A percentile compares a stretch with the other conserved stretches of the same genome.
These are phyloP conservation scores for Epistrophe grossulariae DNA, from an alignment of 2,888 invertebrate species.

Conservation along the genomic window DNA sequence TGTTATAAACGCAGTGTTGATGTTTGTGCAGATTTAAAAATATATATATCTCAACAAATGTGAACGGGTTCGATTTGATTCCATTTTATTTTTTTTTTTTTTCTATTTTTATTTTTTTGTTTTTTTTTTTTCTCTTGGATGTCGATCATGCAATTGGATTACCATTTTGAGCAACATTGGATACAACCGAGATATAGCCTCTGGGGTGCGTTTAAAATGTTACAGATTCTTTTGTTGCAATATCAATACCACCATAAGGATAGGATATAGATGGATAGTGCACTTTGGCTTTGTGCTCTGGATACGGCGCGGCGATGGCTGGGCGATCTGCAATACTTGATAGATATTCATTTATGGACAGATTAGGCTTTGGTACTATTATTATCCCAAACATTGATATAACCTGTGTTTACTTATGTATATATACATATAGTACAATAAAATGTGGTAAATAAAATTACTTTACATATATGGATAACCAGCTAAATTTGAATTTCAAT, in stretches of 20 bases:
- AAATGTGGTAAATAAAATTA: slow-evolving; percentile 32
- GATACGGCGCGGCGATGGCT: slow-evolving; percentile 5
- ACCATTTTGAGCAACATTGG: slow-evolving; percentile 70
- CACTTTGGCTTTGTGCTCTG: slow-evolving; percentile 27
- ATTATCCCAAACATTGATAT: slow-evolving; percentile 44
- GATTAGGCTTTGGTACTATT: slow-evolving; percentile 61
- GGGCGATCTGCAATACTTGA: slow-evolving; percentile 48
- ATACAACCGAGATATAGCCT: slow-evolving; percentile 50
- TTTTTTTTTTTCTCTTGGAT: slow-evolving; percentile 41
- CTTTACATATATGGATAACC: slow-evolving; percentile 13
- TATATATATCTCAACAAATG: slow-evolving; percentile 27
- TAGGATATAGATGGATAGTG: slow-evolving; percentile 38
- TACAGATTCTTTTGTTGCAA: slow-evolving; percentile 65
- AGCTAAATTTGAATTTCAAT: slow-evolving; percentile 31
- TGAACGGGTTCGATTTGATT: slow-evolving; percentile 44
- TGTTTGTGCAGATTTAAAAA: slow-evolving; percentile 37
- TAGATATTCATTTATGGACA: slow-evolving; percentile 70
- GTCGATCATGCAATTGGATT: slow-evolving; percentile 75
- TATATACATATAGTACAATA: slow-evolving; percentile 6
- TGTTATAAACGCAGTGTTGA: slow-evolving; percentile 23
- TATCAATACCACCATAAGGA: neutral
- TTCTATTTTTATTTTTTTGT: neutral
- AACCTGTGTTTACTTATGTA: slow-evolving; percentile 38
- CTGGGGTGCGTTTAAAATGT: slow-evolving; percentile 75
- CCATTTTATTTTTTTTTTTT: neutral